Evolutionary conservation across 2,888 invertebrate genomes (phyloP).

Genomic region (Muschampia plurimacula): DNA sequence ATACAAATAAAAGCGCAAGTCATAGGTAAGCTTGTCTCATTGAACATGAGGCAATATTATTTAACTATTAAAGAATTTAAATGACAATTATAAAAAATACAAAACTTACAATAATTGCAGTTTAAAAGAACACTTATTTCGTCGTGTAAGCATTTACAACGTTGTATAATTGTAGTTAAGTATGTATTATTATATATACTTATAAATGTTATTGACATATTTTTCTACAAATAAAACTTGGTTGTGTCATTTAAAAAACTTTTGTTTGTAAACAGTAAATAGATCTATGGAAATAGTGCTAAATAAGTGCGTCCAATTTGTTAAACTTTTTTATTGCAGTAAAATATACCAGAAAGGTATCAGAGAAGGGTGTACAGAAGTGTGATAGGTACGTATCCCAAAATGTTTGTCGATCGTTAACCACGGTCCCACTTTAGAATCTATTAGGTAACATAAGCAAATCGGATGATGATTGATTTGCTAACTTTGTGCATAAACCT

Average conservation of each 20-base stretch:
- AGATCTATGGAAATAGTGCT: slow-evolving; percentile 23
- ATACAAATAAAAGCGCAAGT: no score
- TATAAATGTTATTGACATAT: background rate
- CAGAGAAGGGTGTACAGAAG: slow-evolving; percentile 28
- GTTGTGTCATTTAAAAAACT: slow-evolving; percentile 8
- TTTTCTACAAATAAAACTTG: slow-evolving; percentile 14
- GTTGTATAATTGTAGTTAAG: no score
- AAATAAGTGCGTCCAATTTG: slow-evolving; percentile 28
- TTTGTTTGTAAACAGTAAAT: slow-evolving; percentile 25
- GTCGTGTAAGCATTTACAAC: background rate
- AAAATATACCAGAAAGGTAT: slow-evolving; percentile 24
- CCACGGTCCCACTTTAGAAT: slow-evolving; percentile 21
- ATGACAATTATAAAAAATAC: no score
- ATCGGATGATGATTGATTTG: slow-evolving; percentile 24
- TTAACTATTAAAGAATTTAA: no score
- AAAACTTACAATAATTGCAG: background rate
- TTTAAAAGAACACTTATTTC: background rate
- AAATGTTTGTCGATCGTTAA: slow-evolving; percentile 8
- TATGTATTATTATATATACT: no score
- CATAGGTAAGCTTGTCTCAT: no score
- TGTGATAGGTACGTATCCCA: slow-evolving; percentile 17
- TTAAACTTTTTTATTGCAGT: slow-evolving; percentile 29
- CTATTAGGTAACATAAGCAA: slow-evolving; percentile 21
- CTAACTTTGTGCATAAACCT: background rate
- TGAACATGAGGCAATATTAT: no score